Conservation (phyloP, 2,888 invertebrate genomes). For the Andrena marginata region DNA sequence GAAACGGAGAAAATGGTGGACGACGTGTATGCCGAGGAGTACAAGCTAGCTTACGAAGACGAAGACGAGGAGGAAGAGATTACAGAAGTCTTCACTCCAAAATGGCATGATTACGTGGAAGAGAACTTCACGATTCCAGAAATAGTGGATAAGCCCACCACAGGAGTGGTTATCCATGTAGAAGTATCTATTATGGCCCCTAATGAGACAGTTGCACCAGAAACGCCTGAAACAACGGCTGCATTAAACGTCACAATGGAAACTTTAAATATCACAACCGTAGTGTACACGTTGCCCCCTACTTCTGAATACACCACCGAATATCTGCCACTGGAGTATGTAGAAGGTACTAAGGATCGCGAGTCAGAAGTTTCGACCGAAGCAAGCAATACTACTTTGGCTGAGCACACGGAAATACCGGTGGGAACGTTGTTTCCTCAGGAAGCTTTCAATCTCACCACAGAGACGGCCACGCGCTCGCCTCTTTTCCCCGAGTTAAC, state of each 20-base stretch:
- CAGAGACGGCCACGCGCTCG: background rate
- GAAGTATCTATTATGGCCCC: background rate
- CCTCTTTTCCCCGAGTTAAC: background rate
- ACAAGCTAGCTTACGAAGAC: slow-evolving; percentile 33
- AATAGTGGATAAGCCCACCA: background rate
- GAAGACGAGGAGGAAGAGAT: background rate
- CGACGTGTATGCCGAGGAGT: background rate
- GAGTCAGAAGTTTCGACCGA: background rate
- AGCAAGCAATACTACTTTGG: background rate
- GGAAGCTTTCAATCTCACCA: too few species aligned
- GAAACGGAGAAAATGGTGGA: background rate
- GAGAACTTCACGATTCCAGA: background rate
- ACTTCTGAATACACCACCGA: slow-evolving; percentile 33
- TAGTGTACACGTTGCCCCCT: slow-evolving; percentile 33
- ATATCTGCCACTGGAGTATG: slow-evolving; percentile 32
- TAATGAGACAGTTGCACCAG: background rate
- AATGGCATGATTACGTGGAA: slow-evolving; percentile 46
- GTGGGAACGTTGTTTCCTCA: too few species aligned
- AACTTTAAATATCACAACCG: slow-evolving; percentile 26
- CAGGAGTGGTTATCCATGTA: background rate
- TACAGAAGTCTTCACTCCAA: background rate
- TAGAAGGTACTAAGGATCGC: background rate
- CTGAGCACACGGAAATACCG: background rate
- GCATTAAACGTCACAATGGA: background rate
- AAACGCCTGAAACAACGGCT: background rate